A percentile compares a stretch with the other conserved stretches of the same genome.
Evolutionary conservation across 1,140 invertebrate species (phyloP).

Genomic region (Nasonia vitripennis): DNA sequence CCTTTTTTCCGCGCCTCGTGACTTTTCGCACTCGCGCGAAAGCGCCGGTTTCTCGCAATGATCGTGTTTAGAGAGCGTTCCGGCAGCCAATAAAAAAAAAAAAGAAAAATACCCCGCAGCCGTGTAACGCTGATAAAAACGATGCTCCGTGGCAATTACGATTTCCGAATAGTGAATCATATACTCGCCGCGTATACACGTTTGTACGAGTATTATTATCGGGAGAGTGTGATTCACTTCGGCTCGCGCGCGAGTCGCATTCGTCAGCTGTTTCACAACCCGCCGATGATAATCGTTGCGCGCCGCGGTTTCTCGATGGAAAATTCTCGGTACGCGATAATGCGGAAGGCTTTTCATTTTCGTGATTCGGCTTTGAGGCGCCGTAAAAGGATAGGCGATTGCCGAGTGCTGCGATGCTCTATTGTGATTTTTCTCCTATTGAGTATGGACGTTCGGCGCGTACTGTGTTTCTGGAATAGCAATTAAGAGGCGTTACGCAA

Average conservation of each 20-base stretch:
- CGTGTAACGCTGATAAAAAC: not conserved
- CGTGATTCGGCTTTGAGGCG: not conserved
- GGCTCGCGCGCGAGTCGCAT: not conserved
- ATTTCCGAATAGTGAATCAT: constrained; percentile 24
- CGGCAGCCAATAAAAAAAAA: not conserved
- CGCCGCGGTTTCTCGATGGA: not conserved
- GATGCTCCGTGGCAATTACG: not conserved
- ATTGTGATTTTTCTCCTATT: not conserved
- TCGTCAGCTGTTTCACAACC: constrained; percentile 17
- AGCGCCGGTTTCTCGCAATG: not conserved
- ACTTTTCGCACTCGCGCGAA: no score
- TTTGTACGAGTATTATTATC: not conserved
- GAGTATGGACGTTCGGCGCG: no score
- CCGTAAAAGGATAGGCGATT: not conserved
- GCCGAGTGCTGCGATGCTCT: not conserved
- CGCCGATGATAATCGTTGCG: not conserved
- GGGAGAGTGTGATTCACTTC: constrained; percentile 17
- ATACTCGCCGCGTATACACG: not conserved
- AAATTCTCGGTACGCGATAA: not conserved
- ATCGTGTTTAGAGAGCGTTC: constrained; percentile 3
- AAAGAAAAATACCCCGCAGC: not conserved
- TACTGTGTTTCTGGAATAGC: not conserved
- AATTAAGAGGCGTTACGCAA: not conserved
- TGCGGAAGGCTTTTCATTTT: not conserved
- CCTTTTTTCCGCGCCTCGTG: no score